Conservation (phyloP, 35 echinoderm and acorn worm species). For the Lytechinus pictus region DNA sequence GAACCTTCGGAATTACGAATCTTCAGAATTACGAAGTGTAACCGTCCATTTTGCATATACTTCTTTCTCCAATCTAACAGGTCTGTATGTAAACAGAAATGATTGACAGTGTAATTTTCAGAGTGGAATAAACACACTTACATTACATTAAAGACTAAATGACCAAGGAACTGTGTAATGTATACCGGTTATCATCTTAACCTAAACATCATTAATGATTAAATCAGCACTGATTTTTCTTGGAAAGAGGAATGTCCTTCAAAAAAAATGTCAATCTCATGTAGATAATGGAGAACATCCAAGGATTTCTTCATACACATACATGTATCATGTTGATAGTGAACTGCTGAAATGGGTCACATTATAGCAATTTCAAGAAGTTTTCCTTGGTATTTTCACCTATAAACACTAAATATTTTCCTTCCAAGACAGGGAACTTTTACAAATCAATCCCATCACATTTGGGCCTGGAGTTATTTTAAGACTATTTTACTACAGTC, state of each 20-base stretch:
- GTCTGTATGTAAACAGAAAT: background rate
- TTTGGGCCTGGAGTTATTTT: constrained; percentile 41
- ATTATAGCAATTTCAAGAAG: too few species aligned
- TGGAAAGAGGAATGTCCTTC: background rate
- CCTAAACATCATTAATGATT: background rate
- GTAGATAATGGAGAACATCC: too few species aligned
- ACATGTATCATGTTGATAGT: too few species aligned
- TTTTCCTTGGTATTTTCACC: background rate
- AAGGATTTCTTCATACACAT: too few species aligned
- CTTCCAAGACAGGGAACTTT: background rate
- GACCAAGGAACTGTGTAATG: background rate
- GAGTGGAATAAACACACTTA: background rate
- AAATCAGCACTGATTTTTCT: background rate
- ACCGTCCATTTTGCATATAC: too few species aligned
- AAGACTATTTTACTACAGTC: constrained; percentile 40
- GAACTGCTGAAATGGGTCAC: too few species aligned
- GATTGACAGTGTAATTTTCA: background rate
- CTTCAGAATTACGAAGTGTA: too few species aligned
- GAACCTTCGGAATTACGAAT: too few species aligned
- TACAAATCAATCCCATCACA: background rate
- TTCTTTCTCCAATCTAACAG: too few species aligned
- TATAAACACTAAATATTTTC: background rate
- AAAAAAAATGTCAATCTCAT: background rate
- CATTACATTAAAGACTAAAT: background rate
- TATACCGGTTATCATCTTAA: background rate